phyloP scores from a whole-genome alignment of 2,888 invertebrate species.

The Polylopha cassiicola region DNA sequence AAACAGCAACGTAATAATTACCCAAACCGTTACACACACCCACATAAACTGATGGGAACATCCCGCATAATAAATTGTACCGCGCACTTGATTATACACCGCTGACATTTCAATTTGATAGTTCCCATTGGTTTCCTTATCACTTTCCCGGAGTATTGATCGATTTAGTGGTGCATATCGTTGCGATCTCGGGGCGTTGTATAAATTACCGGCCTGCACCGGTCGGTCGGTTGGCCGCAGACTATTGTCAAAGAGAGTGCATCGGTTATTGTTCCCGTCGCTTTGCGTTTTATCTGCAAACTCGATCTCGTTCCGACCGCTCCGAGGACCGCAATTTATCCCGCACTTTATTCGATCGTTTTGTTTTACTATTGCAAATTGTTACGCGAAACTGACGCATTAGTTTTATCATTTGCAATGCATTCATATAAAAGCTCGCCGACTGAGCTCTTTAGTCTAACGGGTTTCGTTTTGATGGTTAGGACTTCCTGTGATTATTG shows the following conservation, averaged over 20 bases:
- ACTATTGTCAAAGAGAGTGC: constrained; percentile 71
- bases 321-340: constrained; percentile 57
- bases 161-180: constrained; percentile 61
- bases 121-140: constrained; percentile 52
- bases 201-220: constrained; percentile 51
- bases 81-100: constrained; percentile 49
- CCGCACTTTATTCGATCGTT: constrained; percentile 53
- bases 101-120: constrained; percentile 66
- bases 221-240: constrained; percentile 36
- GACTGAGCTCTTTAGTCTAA: too few species aligned
- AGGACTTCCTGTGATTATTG: too few species aligned
- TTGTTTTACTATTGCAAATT: constrained; percentile 62
- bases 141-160: constrained; percentile 67
- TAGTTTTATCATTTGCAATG: constrained; percentile 30
- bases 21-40: constrained; percentile 24
- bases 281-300: constrained; percentile 57
- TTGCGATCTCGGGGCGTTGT: constrained; percentile 52
- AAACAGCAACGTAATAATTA: constrained; percentile 30
- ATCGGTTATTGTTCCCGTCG: constrained; percentile 71
- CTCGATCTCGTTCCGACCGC: constrained; percentile 47
- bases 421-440: too few species aligned
- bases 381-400: constrained; percentile 45
- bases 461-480: too few species aligned
- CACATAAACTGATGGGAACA: constrained; percentile 20
- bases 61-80: constrained; percentile 32